A percentile compares a stretch with the other conserved stretches of the same genome.
Evolutionary conservation across 2,888 invertebrate species (phyloP).

Genomic region (Pinctada fucata): DNA sequence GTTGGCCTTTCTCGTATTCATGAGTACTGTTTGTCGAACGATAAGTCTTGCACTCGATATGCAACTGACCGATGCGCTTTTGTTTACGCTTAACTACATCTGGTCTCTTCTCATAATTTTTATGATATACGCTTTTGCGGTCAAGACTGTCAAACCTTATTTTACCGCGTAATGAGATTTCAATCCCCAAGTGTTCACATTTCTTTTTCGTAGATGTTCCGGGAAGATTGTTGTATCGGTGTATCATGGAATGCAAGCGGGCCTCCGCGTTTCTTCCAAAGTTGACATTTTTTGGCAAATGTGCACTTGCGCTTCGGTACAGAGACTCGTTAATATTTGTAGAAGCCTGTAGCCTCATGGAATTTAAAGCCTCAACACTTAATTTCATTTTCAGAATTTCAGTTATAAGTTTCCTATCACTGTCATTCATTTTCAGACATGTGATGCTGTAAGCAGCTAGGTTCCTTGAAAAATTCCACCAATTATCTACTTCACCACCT

Average conservation of each 20-base stretch:
- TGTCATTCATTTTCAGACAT: neutral
- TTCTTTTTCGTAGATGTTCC: conserved; percentile 4
- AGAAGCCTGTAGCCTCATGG: neutral
- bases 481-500: neutral
- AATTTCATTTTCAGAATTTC: neutral
- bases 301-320: neutral
- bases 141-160: neutral
- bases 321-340: neutral
- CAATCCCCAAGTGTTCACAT: conserved; percentile 3
- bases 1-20: neutral
- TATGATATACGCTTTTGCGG: neutral
- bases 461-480: neutral
- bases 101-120: neutral
- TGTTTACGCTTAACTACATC: neutral
- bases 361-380: conserved; percentile 5
- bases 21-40: neutral
- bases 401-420: neutral
- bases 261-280: neutral
- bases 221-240: neutral
- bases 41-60: neutral
- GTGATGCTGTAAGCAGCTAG: neutral
- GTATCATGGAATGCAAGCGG: neutral
- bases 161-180: neutral
- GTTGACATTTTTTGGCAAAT: neutral
- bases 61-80: neutral